Evolutionary conservation across 1,140 invertebrate species (phyloP).

Genomic region (Dinoponera quadriceps): DNA sequence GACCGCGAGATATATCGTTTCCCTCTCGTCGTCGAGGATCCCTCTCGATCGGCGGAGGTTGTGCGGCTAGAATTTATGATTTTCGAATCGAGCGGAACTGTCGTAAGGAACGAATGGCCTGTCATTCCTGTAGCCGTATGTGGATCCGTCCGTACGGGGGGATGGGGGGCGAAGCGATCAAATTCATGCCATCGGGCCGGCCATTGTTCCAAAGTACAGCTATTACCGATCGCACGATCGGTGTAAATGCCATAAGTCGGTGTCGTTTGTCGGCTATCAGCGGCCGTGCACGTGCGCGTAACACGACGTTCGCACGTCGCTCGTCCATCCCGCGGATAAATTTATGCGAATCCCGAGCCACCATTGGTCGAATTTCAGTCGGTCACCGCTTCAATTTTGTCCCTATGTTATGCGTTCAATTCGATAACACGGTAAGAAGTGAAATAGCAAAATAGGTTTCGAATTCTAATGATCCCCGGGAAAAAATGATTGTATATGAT

Average conservation of each 20-base stretch:
- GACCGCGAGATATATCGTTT: constrained; percentile 30
- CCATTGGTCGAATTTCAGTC: background rate
- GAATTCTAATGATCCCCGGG: too few relatives aligned
- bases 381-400: too few relatives aligned
- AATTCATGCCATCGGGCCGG: background rate
- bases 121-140: background rate
- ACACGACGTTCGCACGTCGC: background rate
- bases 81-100: constrained; percentile 45
- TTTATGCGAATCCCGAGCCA: background rate
- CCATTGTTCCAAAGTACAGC: background rate
- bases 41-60: background rate
- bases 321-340: background rate
- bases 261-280: background rate
- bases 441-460: too few relatives aligned
- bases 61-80: constrained; percentile 36
- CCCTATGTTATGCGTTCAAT: too few relatives aligned
- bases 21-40: background rate
- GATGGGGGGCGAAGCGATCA: background rate
- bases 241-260: background rate
- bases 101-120: constrained; percentile 10
- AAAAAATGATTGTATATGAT: too few relatives aligned
- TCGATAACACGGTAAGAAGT: too few relatives aligned
- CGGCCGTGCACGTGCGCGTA: background rate
- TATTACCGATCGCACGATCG: background rate
- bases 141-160: background rate